Evolutionary conservation across 2,797 vertebrate genomes (phyloP).

Genomic region (Bradypus variegatus): DNA sequence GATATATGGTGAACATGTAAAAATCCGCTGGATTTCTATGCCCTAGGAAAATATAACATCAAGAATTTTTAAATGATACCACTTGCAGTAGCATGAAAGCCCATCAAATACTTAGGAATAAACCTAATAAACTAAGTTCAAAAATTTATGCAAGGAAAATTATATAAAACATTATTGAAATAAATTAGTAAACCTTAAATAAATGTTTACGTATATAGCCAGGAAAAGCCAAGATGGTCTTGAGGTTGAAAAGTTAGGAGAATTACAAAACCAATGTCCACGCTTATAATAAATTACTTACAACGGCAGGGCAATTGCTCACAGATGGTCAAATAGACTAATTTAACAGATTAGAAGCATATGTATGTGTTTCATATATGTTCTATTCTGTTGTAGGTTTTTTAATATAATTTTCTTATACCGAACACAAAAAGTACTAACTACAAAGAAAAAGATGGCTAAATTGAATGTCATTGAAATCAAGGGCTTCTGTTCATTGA

Average conservation of each 20-base stretch:
- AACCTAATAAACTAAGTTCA: background rate
- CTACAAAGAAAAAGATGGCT: background rate
- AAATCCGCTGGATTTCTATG: background rate
- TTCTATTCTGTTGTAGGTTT: too few relatives aligned
- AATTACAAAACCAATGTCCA: background rate
- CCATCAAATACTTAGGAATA: background rate
- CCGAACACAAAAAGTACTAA: background rate
- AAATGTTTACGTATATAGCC: background rate
- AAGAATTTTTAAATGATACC: background rate
- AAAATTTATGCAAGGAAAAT: background rate
- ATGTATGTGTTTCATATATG: too few relatives aligned
- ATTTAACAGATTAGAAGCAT: background rate
- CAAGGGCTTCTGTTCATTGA: background rate
- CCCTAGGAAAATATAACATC: background rate
- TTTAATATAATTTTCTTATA: background rate
- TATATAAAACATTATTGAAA: background rate
- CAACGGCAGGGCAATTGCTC: background rate
- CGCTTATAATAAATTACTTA: background rate
- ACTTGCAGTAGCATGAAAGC: too few relatives aligned
- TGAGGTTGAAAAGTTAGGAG: background rate
- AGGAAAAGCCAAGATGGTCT: background rate
- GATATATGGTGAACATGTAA: background rate
- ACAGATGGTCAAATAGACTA: background rate
- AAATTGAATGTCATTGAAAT: background rate
- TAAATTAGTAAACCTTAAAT: background rate